phyloP scores from a whole-genome alignment of 2,797 vertebrate species.

The Numenius phaeopus region DNA sequence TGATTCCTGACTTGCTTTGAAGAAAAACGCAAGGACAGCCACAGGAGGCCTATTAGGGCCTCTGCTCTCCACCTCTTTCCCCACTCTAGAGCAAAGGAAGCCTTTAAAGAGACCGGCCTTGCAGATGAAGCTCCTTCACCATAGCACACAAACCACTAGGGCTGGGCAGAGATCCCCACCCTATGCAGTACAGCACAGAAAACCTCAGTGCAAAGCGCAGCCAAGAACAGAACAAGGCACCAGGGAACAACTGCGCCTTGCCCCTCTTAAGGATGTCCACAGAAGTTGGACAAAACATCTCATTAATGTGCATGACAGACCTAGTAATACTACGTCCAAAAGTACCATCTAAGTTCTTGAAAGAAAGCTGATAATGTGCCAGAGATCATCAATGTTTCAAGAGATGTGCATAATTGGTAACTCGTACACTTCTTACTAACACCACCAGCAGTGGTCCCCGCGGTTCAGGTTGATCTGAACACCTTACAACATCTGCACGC shows the following conservation, averaged over 20 bases:
- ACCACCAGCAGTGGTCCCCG: neutral
- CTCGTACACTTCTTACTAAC: neutral
- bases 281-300: neutral
- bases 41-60: neutral
- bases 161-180: neutral
- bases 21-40: neutral
- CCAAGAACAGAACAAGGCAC: neutral
- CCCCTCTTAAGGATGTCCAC: neutral
- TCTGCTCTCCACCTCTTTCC: neutral
- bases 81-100: neutral
- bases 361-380: neutral
- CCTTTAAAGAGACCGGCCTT: neutral
- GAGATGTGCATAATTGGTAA: neutral
- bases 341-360: neutral
- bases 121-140: neutral
- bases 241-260: neutral
- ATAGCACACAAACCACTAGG: neutral
- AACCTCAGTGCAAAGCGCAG: neutral
- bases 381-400: neutral
- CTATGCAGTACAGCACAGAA: rapidly evolving
- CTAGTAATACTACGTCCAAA: neutral
- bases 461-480: neutral
- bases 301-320: neutral
- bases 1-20: neutral
- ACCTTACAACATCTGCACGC: neutral